phyloP scores from a whole-genome alignment of 2,888 invertebrate species.

The Synanthedon formicaeformis region DNA sequence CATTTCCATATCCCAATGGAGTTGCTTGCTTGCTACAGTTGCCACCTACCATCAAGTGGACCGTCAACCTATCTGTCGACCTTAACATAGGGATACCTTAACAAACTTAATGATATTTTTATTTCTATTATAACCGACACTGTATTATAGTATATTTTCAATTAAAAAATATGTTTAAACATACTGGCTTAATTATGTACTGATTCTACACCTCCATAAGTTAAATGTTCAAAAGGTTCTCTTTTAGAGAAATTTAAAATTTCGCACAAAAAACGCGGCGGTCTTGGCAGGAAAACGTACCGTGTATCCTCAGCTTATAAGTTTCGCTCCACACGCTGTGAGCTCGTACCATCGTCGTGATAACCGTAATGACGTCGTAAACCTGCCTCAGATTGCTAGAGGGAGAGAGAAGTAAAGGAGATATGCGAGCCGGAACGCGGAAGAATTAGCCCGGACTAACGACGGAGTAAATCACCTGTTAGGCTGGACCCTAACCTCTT shows the following conservation, averaged over 20 bases:
- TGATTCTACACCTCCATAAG: not conserved
- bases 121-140: no score
- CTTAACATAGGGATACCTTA: no score
- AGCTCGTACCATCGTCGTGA: slow-evolving; percentile 29
- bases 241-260: no score
- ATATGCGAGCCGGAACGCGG: slow-evolving; percentile 51
- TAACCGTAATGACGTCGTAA: slow-evolving; percentile 65
- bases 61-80: no score
- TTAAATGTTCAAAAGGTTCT: no score
- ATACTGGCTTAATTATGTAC: not conserved
- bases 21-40: no score
- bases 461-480: slow-evolving; percentile 59
- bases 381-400: slow-evolving; percentile 36
- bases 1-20: no score
- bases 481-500: slow-evolving; percentile 29
- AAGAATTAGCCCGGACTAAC: slow-evolving; percentile 60
- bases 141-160: no score
- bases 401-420: slow-evolving; percentile 36
- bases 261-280: no score
- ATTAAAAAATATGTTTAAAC: not conserved
- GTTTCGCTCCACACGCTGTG: slow-evolving; percentile 21
- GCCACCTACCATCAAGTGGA: no score
- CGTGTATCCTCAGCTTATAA: not conserved
- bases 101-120: no score
- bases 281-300: not conserved